Evolutionary conservation across 2,113 vertebrate genomes (phyloP).

Genomic region (Pteropus alecto): DNA sequence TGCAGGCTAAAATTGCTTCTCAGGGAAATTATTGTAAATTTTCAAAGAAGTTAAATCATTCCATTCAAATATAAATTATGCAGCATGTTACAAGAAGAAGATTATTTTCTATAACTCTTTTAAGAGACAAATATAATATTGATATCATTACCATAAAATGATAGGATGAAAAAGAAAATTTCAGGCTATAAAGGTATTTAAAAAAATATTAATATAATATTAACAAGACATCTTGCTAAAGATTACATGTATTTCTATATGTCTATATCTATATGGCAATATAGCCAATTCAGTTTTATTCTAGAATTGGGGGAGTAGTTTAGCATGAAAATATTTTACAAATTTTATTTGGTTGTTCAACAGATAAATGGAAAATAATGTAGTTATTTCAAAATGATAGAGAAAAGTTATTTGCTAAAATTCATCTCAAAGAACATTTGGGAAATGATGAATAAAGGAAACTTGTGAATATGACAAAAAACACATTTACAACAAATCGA

Average conservation of each 20-base stretch:
- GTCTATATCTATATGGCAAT: not conserved
- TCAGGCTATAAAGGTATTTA: not conserved
- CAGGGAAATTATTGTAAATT: not conserved
- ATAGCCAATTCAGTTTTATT: not conserved
- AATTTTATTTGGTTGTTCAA: not conserved
- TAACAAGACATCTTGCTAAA: not conserved
- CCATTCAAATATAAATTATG: not conserved
- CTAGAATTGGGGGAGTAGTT: not conserved
- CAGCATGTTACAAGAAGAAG: not conserved
- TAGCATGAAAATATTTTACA: not conserved
- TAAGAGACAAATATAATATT: not conserved
- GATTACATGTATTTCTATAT: not conserved
- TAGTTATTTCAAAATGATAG: not conserved
- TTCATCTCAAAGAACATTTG: not conserved
- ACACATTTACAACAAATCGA: not conserved
- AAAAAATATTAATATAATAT: not conserved
- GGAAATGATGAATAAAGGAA: not conserved
- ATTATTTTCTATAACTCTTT: not conserved
- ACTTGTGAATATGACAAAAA: not conserved
- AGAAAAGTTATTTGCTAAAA: not conserved
- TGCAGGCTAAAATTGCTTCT: not conserved
- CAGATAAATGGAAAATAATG: not conserved
- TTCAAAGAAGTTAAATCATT: not conserved
- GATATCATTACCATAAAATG: not conserved
- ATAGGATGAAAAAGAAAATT: not conserved